phyloP scores from a whole-genome alignment of 2,797 vertebrate species.

The Rhinella marina region DNA sequence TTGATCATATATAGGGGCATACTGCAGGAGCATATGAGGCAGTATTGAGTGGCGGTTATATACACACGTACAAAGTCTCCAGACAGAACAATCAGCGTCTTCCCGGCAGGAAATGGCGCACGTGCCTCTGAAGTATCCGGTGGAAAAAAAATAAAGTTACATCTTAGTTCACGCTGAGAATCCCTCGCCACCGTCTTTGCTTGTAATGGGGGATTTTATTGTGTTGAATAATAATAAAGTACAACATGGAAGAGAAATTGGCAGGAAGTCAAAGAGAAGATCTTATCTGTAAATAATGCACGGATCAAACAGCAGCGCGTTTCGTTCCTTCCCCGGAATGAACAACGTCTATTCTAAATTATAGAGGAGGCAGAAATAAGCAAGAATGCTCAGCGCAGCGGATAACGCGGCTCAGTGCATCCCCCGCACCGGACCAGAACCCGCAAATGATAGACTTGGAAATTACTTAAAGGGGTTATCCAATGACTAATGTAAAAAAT shows the following conservation, averaged over 20 bases:
- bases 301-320: neutral
- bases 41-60: neutral
- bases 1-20: constrained; percentile 37
- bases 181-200: constrained; percentile 15
- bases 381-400: neutral
- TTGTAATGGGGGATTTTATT: neutral
- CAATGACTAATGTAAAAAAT: neutral
- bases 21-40: neutral
- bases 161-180: constrained; percentile 14
- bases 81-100: constrained; percentile 5
- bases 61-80: constrained; percentile 6
- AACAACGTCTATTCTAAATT: constrained; percentile 6
- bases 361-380: neutral
- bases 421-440: neutral
- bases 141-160: constrained; percentile 22
- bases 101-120: neutral
- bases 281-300: constrained; percentile 21
- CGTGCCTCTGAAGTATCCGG: neutral
- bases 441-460: neutral
- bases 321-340: neutral
- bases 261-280: constrained; percentile 33
- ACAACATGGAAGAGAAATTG: constrained; percentile 1
- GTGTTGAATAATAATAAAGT: constrained; percentile 34
- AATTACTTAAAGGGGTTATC: neutral
- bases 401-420: neutral